A percentile compares a stretch with the other conserved stretches of the same genome.
phyloP scores from a whole-genome alignment of 2,113 vertebrate species.

The Poicephalus meyeri region DNA sequence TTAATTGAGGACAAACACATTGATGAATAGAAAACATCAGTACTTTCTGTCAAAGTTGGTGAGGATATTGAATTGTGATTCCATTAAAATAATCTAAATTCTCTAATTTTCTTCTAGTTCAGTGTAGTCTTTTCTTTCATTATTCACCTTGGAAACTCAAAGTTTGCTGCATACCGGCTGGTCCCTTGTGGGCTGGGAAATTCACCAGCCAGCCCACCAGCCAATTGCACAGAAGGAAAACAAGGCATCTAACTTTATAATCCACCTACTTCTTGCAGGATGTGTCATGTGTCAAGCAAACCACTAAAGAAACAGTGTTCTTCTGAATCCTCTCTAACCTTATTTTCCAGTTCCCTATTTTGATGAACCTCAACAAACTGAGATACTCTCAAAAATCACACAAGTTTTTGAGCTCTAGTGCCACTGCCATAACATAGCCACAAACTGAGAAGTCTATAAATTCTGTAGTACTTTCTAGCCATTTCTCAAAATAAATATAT shows the following conservation, averaged over 20 bases:
- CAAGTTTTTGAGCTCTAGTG: not conserved
- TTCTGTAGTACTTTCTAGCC: not conserved
- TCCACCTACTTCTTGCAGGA: not conserved
- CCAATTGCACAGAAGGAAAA: accelerated
- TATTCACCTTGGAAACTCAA: not conserved
- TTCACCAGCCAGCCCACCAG: not conserved
- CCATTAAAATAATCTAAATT: not conserved
- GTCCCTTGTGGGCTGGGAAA: not conserved
- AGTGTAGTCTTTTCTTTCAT: not conserved
- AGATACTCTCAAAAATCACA: not conserved
- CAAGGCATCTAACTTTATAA: not conserved
- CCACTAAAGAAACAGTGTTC: not conserved
- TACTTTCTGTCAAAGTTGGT: not conserved
- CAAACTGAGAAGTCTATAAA: not conserved
- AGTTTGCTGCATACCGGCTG: not conserved
- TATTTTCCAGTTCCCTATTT: not conserved
- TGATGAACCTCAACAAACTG: not conserved
- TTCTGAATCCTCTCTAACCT: not conserved
- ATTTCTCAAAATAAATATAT: not conserved
- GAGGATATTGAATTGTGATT: not conserved
- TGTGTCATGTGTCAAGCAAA: not conserved
- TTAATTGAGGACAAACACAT: not conserved
- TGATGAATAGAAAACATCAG: not conserved
- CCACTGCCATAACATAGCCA: not conserved
- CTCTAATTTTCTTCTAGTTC: not conserved